Base-by-base conservation (phyloP, 2,888 invertebrate genomes). In the Brenthis ino region DNA sequence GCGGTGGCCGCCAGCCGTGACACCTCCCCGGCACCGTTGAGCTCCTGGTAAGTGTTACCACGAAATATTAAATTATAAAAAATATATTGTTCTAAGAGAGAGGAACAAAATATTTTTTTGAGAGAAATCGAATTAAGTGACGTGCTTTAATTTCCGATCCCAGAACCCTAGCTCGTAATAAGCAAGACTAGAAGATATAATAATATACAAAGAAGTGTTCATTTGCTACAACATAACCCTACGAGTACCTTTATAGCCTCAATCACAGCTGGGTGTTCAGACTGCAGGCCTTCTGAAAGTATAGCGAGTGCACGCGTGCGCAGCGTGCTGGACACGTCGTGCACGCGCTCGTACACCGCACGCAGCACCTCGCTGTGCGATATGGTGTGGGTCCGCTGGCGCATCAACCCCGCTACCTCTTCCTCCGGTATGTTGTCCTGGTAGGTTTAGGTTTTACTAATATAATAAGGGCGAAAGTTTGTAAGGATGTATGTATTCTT, bases 251-350 rank as follows among this genome's bases (percentile, higher is more conserved):
- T 74, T 0, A 90, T 70, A 8, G 89, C 88, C 1, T 79, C 67
- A 3, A 76, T 76, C 70, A 89, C 76, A 1, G 84, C 79, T 3
- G 74, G 64, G 33, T 81, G 80, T 6, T 79, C 69, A 69, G 81
- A 85, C 47, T 81, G 79, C 37, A 94, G 89, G 71, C 93, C 89
- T 58, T 94, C 94, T 0, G 94, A 88, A 61, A 96, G 87, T 13
- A 94, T 87, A 4, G 88, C 80, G 72, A 96, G 91, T 3, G 96
- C 95, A 79, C 95, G 94, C 57, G 94, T 93, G 57, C 96, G 91
- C 54, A 96, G 93, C 72, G 94, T 87, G 74, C 94, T 92, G 2
- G 95, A 94, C 6, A 83, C 85, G 82, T 95, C 95, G 67, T 86
- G 77, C 65, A 93, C 93, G 54, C 94, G 90, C 57, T 92, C 91